Percentiles rank a stretch among this genome's conserved stretches.
Conservation (phyloP, 1,140 invertebrate genomes). For the Achroia grisella region DNA sequence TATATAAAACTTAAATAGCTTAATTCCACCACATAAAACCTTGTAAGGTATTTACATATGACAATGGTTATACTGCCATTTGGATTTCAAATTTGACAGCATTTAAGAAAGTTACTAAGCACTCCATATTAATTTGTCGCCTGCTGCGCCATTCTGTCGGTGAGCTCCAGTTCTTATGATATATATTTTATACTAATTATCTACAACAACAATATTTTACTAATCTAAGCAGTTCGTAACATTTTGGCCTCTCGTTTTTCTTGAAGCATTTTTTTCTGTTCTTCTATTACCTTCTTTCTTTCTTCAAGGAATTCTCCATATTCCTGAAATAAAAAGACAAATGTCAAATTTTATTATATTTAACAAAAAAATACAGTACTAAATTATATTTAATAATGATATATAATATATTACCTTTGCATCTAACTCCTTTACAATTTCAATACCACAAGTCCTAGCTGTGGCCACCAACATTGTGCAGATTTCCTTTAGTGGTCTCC, state of each 20-base stretch:
- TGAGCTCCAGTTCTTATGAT: too few relatives aligned
- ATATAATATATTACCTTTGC: constrained; percentile 75
- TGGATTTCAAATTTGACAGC: too few relatives aligned
- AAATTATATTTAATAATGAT: background rate
- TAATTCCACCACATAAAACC: too few relatives aligned
- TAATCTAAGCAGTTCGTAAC: constrained; percentile 80
- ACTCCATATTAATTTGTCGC: too few relatives aligned
- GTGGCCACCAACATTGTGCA: constrained; percentile 85
- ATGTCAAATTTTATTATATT: background rate
- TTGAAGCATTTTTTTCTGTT: constrained; percentile 86
- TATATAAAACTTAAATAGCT: too few relatives aligned
- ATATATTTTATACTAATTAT: background rate
- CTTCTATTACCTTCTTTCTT: constrained; percentile 80
- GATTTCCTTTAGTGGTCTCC: constrained; percentile 80
- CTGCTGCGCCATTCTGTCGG: too few relatives aligned
- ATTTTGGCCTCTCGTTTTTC: constrained; percentile 95
- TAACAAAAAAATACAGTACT: background rate
- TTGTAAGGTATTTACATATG: too few relatives aligned
- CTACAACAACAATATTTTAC: constrained; percentile 6
- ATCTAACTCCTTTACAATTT: constrained; percentile 89
- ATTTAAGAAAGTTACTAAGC: too few relatives aligned
- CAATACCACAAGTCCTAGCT: constrained; percentile 87
- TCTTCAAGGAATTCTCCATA: constrained; percentile 90
- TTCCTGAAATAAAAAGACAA: constrained; percentile 71
- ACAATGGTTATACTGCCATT: too few relatives aligned